Conservation (phyloP, 2,888 invertebrate species). For the Drosophila ustulata region DNA sequence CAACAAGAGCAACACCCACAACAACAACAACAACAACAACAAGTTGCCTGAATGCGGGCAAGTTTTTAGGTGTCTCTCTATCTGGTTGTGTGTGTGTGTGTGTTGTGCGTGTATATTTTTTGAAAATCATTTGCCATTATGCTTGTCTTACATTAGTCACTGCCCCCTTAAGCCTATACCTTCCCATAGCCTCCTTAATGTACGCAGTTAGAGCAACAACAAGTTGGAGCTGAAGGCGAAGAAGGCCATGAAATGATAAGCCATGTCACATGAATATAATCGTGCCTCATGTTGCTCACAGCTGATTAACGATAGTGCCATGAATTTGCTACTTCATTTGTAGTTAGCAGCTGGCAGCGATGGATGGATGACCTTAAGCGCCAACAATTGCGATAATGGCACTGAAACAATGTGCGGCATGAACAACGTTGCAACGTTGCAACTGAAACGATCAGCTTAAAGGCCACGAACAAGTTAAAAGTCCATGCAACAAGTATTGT, state of each 20-base stretch:
- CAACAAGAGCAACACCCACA: slow-evolving; percentile 2
- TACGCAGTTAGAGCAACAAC: slow-evolving; percentile 4
- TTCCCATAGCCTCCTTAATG: slow-evolving; percentile 15
- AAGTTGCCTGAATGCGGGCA: slow-evolving; percentile 30
- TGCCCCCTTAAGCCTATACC: slow-evolving; percentile 12
- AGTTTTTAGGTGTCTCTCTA: slow-evolving; percentile 42
- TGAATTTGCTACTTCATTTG: slow-evolving; percentile 8
- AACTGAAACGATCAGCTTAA: no score
- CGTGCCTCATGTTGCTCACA: not conserved
- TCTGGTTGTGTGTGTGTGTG: slow-evolving; percentile 1
- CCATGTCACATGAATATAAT: slow-evolving; percentile 24
- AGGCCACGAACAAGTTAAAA: no score
- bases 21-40: slow-evolving; percentile 2
- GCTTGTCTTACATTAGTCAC: slow-evolving; percentile 54
- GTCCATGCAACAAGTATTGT: no score
- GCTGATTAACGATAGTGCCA: slow-evolving; percentile 23
- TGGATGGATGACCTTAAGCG: not conserved
- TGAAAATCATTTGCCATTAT: slow-evolving; percentile 67
- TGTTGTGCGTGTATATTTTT: slow-evolving; percentile 35
- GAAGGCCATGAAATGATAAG: slow-evolving; percentile 46
- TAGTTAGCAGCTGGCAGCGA: not conserved
- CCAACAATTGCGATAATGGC: not conserved
- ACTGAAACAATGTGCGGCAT: not conserved
- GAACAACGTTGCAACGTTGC: no score
- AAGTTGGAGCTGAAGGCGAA: not conserved